Base-by-base conservation (phyloP, 2,797 vertebrate species). In the Cichlasoma orientale region DNA sequence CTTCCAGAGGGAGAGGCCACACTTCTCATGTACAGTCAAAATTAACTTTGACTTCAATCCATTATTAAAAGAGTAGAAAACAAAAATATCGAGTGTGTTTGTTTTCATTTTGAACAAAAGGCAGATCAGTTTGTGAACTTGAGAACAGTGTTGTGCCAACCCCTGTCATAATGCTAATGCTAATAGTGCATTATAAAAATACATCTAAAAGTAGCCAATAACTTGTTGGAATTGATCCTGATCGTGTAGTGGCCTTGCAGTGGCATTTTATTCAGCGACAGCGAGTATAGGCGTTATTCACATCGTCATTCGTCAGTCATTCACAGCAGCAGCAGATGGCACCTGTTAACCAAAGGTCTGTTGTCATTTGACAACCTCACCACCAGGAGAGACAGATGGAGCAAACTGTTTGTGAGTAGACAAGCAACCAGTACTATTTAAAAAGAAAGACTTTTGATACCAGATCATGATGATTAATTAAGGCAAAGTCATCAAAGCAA, bases 311-410 rank as follows among this genome's bases (percentile, higher is more conserved):
- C 38, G 36, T 52, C 70, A 56, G 71, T 72, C 72, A 74, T 55
- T 54, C 75, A 74, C 69, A 77, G 19, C 70, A 77, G 19, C 70
- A 79, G 38, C 82, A 82, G 47, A 75, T 82, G 38, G 61, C 61
- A 66, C 61, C 61, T 66, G 61, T 66, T 66, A 31, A 61, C 23
- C 41, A 56, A 78, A 63, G 31, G 4, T 81, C 63, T 61, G 55
- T 55, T 53, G 16, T 47, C 61, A 47, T 66, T 66, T 47, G 38
- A 66, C 38, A 54, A 70, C 77, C 23, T 70, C 9, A 23, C 36
- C 72, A 74, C 44, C 59, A 71, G 74, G 18, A 79, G 31, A 56
- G 59, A 80, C 57, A 44, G 69, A 74, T 57, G 54, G 66, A 69
- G 66, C 52, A 47, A 77, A 31, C 55, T 54, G 70, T 54, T 73